These are phyloP conservation scores for Chesias legatella DNA, from an alignment of 2,888 invertebrate species.

Conservation along the genomic window DNA sequence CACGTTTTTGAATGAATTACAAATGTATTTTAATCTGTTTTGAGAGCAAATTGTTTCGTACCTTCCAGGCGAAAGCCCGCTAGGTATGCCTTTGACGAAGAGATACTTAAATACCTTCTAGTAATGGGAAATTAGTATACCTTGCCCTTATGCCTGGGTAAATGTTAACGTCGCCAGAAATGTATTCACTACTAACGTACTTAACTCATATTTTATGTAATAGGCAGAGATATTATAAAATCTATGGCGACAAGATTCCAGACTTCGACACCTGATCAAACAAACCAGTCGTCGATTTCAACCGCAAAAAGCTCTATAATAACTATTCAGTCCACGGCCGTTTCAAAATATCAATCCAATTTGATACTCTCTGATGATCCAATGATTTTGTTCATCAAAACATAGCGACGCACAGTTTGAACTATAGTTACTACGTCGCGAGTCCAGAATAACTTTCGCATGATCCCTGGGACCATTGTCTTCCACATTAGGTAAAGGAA, in stretches of 20 bases:
- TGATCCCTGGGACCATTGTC: conserved; percentile 64
- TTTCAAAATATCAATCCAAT: conserved; percentile 12
- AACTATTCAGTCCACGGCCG: conserved; percentile 14
- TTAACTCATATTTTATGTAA: no score
- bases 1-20: conserved; percentile 5
- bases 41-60: no score
- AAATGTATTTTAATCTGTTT: neutral
- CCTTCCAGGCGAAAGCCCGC: no score
- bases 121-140: no score
- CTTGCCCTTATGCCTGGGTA: no score
- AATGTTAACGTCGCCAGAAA: no score
- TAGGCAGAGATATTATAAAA: no score
- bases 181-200: no score
- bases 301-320: conserved; percentile 6
- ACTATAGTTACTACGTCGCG: neutral
- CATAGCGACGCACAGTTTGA: conserved; percentile 13
- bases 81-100: no score
- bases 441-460: conserved; percentile 53
- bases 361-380: conserved; percentile 3
- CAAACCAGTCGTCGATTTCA: conserved; percentile 11
- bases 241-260: conserved; percentile 12
- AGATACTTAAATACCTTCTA: no score
- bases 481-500: conserved; percentile 76
- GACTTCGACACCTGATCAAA: conserved; percentile 26
- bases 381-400: conserved; percentile 27